A percentile compares a stretch with the other conserved stretches of the same genome.
These are phyloP conservation scores for Arctocebus calabarensis DNA, from an alignment of 2,797 vertebrate genomes.

Conservation along the genomic window DNA sequence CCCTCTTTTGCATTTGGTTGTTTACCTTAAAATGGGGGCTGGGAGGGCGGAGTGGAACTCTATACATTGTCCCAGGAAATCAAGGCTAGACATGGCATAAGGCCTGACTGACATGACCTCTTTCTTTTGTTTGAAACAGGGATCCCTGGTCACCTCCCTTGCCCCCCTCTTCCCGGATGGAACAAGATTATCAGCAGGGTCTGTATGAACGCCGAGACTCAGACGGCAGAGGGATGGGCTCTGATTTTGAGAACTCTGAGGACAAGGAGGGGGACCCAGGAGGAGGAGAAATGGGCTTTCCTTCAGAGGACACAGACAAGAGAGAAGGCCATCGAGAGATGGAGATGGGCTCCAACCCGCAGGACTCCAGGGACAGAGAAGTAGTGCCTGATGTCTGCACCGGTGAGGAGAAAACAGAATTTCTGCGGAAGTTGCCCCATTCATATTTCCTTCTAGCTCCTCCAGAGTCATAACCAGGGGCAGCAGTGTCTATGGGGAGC, in stretches of 20 bases:
- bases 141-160: not conserved
- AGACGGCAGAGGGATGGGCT: constrained; percentile 69
- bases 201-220: constrained; percentile 50
- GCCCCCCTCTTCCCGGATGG: constrained; percentile 71
- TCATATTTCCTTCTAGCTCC: not conserved
- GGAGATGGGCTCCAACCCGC: not conserved
- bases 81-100: not conserved
- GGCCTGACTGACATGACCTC: not conserved
- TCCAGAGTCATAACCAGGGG: not conserved
- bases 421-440: not conserved
- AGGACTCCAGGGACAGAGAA: not conserved
- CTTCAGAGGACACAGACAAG: not conserved
- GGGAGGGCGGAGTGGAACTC: not conserved
- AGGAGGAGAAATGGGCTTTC: constrained; percentile 34
- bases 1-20: not conserved
- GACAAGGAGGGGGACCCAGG: constrained; percentile 65
- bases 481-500: not conserved
- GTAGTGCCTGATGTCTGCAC: not conserved
- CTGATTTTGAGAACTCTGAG: constrained; percentile 73
- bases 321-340: not conserved
- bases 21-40: not conserved
- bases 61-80: not conserved
- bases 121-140: constrained; percentile 72
- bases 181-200: constrained; percentile 61
- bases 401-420: constrained; percentile 67